These are phyloP conservation scores for Pterophyllum scalare DNA, from an alignment of 2,113 vertebrate genomes.

Conservation along the genomic window DNA sequence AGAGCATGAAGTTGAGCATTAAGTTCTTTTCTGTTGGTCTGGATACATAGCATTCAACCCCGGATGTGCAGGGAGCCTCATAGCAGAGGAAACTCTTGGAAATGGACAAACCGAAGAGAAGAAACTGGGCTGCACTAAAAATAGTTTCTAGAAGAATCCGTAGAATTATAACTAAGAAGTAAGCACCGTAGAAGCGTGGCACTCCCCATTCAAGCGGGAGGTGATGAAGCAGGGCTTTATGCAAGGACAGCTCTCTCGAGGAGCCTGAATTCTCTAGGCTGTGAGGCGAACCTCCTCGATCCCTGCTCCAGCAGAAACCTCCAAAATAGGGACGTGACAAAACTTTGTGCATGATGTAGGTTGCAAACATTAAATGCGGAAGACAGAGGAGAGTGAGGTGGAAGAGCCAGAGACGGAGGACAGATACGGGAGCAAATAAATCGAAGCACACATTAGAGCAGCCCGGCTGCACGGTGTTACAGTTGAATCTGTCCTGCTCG, in stretches of 20 bases:
- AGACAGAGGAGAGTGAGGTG: constrained; percentile 56
- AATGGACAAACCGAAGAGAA: constrained; percentile 46
- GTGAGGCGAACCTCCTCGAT: neutral
- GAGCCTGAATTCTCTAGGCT: constrained; percentile 7
- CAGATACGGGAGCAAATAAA: constrained; percentile 31
- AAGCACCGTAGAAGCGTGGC: constrained; percentile 36
- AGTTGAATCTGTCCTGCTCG: constrained; percentile 62
- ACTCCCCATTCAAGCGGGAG: neutral
- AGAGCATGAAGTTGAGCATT: constrained; percentile 58
- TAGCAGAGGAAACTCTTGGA: constrained; percentile 59
- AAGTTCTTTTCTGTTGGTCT: constrained; percentile 59
- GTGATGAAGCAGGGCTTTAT: neutral
- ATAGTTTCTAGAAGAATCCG: constrained; percentile 42
- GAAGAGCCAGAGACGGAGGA: constrained; percentile 62
- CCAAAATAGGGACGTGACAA: neutral
- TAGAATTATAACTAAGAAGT: constrained; percentile 25
- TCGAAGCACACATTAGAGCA: constrained; percentile 59
- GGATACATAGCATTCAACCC: constrained; percentile 64
- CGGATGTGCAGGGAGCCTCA: constrained; percentile 62
- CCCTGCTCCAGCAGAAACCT: neutral
- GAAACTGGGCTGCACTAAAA: constrained; percentile 39
- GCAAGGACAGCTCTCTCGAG: constrained; percentile 16
- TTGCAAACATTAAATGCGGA: constrained; percentile 40
- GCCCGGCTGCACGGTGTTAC: constrained; percentile 62
- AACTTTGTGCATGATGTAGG: constrained; percentile 43